phyloP scores from a whole-genome alignment of 2,113 vertebrate genomes.

The Vombatus ursinus region DNA sequence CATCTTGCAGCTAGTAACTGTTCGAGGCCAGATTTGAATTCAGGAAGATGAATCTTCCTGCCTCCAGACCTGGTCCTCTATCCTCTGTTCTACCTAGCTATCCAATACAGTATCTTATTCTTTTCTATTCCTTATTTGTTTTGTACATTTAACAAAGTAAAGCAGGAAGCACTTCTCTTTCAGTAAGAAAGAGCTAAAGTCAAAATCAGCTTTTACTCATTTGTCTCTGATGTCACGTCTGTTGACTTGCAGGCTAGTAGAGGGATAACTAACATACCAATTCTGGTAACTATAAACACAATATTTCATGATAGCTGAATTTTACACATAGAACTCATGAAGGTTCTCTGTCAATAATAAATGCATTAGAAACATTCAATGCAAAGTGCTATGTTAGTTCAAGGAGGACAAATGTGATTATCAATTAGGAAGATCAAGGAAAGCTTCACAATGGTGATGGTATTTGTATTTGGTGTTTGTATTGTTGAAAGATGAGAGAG shows the following conservation, averaged over 20 bases:
- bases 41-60: too few relatives aligned
- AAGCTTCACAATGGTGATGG: neutral
- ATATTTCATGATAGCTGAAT: neutral
- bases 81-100: too few relatives aligned
- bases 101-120: neutral
- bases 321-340: neutral
- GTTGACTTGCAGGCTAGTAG: neutral
- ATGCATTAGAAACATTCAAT: neutral
- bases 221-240: neutral
- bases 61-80: too few relatives aligned
- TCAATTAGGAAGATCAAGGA: neutral
- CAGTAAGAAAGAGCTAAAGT: neutral
- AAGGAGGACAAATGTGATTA: neutral
- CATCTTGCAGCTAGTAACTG: too few relatives aligned
- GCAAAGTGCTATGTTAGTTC: neutral
- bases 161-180: neutral
- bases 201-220: neutral
- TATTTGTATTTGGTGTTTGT: neutral
- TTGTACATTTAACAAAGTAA: neutral
- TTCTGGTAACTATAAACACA: neutral
- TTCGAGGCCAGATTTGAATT: too few relatives aligned
- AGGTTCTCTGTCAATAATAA: neutral
- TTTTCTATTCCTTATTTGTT: neutral
- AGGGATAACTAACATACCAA: neutral
- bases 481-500: too few relatives aligned